Conservation (phyloP, 2,797 vertebrate genomes). For the Gobionotothen gibberifrons region DNA sequence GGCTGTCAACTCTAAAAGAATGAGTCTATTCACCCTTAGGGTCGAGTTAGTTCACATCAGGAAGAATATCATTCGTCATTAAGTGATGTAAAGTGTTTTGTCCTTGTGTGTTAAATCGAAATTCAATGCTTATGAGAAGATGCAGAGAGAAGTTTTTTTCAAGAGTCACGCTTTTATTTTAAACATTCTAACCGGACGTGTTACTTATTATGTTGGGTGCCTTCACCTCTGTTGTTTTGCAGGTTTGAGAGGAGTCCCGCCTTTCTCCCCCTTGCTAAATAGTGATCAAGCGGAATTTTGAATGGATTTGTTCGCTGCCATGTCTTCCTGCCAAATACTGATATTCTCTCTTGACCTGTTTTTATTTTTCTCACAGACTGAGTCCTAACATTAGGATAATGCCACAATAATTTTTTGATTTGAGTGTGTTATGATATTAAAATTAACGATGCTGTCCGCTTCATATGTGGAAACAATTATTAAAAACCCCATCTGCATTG, state of each 20-base stretch:
- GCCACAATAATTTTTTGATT: neutral
- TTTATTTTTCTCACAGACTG: constrained; percentile 5
- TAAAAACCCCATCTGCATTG: constrained; percentile 34
- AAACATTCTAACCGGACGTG: constrained; percentile 2
- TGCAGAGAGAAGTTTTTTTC: no score
- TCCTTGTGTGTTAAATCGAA: no score
- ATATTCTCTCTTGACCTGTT: constrained; percentile 2
- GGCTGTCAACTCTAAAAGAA: no score
- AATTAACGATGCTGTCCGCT: accelerated
- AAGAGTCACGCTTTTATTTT: constrained; percentile 23
- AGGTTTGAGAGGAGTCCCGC: constrained; percentile 63
- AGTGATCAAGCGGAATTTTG: constrained; percentile 36
- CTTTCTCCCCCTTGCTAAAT: constrained; percentile 69
- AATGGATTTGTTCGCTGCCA: neutral
- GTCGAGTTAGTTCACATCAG: no score
- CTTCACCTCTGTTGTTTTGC: constrained; percentile 36
- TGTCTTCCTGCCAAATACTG: constrained; percentile 64
- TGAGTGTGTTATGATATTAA: accelerated
- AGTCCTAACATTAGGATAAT: neutral
- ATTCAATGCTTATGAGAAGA: no score
- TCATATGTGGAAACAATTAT: neutral
- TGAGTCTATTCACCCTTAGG: no score
- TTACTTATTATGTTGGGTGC: accelerated
- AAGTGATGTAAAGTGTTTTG: no score
- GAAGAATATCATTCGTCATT: no score